Evolutionary conservation across 2,113 vertebrate genomes (phyloP), one percentile per base, ranked within the genome.

Genomic region (Morone saxatilis): DNA sequence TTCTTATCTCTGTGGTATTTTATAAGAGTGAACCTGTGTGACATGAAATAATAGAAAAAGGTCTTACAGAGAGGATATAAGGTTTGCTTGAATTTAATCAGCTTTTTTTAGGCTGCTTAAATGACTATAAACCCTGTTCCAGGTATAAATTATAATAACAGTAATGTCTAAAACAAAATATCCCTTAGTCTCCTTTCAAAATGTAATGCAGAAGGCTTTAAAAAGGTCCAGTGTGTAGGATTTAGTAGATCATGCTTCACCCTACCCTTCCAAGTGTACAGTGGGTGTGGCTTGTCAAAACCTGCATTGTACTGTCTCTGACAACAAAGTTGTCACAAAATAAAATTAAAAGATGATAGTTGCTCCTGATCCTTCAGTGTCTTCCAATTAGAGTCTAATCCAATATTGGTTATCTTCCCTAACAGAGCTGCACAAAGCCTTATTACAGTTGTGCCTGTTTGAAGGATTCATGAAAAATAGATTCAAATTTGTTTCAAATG

Each of bases 1-100:
- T 74, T 61, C 84, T 85, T 81, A 83, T 89, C 83, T 62, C 40
- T 9, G 12, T 9, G 25, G 48, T 69, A 63, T 76, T 88, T 75
- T 69, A 65, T 62, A 19, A 68, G 31, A 84, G 56, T 68, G 76
- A 79, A 72, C 54, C 63, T 47, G 53, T 57, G 65, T 43, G 36
- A 85, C 76, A 56, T 40, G 6, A 83, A 83, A 88, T 63, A 78
- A 66, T 20, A 75, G 14, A 43, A 54, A 85, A 59, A 4, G 67
- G 69, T 76, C 57, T 56, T 41, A 50, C 43, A 53, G 36, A 74
- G 48, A 47, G 13, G 4, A 54, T 40, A 61, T 47, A 22, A 41
- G 69, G 41, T 66, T 65, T 14, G 20, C 25, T 83, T 48, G n/a
- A 73, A 73, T 79, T 73, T 47, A 84, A 82, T 80, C 53, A 43